Conservation (phyloP, 30 jellyfish, hydroid and myxozoan species). For the Catostylus mosaicus region DNA sequence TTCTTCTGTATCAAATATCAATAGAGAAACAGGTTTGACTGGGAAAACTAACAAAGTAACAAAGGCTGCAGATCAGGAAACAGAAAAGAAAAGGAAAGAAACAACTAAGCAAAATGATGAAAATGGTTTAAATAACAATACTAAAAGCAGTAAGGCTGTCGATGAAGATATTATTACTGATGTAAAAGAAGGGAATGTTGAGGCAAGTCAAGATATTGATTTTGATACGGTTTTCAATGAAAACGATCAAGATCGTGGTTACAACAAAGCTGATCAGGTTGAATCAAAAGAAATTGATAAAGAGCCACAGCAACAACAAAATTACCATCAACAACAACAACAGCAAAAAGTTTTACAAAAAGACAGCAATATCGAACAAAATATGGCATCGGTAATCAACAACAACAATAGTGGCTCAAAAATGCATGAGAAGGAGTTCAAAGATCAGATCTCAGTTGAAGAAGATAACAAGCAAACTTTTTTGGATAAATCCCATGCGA, state of each 20-base stretch:
- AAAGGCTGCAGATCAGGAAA: background rate
- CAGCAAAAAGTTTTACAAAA: too few relatives aligned
- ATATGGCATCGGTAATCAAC: too few relatives aligned
- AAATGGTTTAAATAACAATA: background rate
- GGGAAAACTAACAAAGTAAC: constrained; percentile 7
- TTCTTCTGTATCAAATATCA: background rate
- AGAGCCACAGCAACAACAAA: too few relatives aligned
- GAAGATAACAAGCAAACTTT: background rate
- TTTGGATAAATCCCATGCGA: background rate
- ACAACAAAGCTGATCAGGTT: background rate
- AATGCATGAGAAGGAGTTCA: too few relatives aligned
- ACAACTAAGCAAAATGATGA: background rate
- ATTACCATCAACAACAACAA: too few relatives aligned
- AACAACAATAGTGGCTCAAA: too few relatives aligned
- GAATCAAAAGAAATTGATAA: background rate
- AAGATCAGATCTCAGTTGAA: background rate
- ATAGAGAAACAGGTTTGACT: background rate
- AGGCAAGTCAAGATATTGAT: background rate
- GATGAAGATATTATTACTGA: background rate
- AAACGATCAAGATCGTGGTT: background rate
- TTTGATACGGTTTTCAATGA: background rate
- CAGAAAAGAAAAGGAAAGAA: background rate
- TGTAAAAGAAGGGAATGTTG: background rate
- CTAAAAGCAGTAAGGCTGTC: background rate
- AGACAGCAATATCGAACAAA: too few relatives aligned